Percentiles rank a stretch among this genome's conserved stretches.
Conservation (phyloP, 1,140 invertebrate species). For the Drosophila ercepeae region DNA sequence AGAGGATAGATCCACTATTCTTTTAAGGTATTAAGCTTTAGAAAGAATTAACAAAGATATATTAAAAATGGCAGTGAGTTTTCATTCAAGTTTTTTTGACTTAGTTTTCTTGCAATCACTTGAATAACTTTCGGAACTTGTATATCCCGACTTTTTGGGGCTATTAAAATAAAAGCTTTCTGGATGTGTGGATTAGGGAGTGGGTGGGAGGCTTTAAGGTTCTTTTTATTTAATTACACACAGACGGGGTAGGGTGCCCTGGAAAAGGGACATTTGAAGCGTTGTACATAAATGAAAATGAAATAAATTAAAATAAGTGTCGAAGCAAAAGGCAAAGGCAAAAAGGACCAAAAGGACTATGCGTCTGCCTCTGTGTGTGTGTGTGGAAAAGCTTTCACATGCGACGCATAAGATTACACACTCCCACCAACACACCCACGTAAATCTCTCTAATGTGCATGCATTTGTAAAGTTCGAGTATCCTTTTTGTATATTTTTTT, state of each 20-base stretch:
- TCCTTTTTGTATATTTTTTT: constrained; percentile 53
- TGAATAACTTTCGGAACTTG: neutral
- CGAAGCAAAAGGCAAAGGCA: constrained; percentile 65
- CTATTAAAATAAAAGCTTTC: constrained; percentile 69
- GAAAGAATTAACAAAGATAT: no score
- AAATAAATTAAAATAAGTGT: constrained; percentile 82
- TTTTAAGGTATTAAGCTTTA: no score
- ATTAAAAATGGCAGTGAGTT: no score
- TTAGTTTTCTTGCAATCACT: neutral
- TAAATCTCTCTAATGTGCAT: constrained; percentile 72
- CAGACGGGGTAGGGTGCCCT: constrained; percentile 8
- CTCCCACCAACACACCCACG: constrained; percentile 20
- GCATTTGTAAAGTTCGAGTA: constrained; percentile 80
- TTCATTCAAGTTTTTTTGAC: neutral
- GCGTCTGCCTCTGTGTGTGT: constrained; percentile 8
- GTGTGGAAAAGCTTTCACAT: constrained; percentile 56
- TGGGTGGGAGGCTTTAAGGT: constrained; percentile 43
- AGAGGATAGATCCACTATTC: no score
- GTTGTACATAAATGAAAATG: constrained; percentile 73
- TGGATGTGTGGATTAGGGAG: neutral
- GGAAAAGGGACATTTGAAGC: constrained; percentile 63
- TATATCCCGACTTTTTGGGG: constrained; percentile 5
- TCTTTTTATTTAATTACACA: constrained; percentile 76
- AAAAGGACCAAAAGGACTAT: constrained; percentile 62
- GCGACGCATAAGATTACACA: constrained; percentile 71